Evolutionary conservation across 2,888 invertebrate genomes (phyloP), one percentile per base, ranked within the genome.

Genomic region (Nezara viridula): DNA sequence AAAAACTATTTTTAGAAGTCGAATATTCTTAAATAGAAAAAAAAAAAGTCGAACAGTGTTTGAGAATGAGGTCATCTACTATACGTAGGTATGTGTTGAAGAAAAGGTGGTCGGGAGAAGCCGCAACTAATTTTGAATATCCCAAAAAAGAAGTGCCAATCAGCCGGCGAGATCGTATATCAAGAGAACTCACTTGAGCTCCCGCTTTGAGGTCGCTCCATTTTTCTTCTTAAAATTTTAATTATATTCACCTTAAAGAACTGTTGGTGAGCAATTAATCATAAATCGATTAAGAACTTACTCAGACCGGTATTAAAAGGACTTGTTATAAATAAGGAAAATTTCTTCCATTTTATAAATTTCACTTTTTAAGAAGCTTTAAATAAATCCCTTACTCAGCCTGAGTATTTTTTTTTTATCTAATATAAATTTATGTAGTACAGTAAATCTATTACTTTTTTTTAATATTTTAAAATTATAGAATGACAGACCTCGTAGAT

Each of bases 141-240:
- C 81, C 81, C n/a, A 81, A 81, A 81, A 81, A 81, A 81, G 81
- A 81, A 44, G 44, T 81, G 81, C 81, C 81, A 81, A 81, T 81
- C 81, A 81, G 44, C 44, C 14, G 44, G 44, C n/a, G n/a, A 81
- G 81, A 81, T 81, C 81, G 81, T 81, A 81, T 81, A 81, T 81
- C 81, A 81, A 81, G 81, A n/a, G 81, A 77, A 37, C 44, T 40
- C 44, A n/a, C 44, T 44, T 24, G 12, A n/a, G 66, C 1, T 0
- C 2, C 44, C n/a, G 44, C 44, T 44, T 73, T n/a, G 81, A 14
- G 44, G 5, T 40, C 37, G 44, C 2, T 47, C 14, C 81, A 81
- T 81, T 81, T 44, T 81, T 81, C 81, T 81, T 81, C 81, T 81
- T n/a, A 81, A 40, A 44, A 44, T 81, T 81, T 77, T 44, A 81